Evolutionary conservation across 1,140 invertebrate genomes (phyloP), one percentile per base, ranked within the genome.

Genomic region (Tachypleus tridentatus): DNA sequence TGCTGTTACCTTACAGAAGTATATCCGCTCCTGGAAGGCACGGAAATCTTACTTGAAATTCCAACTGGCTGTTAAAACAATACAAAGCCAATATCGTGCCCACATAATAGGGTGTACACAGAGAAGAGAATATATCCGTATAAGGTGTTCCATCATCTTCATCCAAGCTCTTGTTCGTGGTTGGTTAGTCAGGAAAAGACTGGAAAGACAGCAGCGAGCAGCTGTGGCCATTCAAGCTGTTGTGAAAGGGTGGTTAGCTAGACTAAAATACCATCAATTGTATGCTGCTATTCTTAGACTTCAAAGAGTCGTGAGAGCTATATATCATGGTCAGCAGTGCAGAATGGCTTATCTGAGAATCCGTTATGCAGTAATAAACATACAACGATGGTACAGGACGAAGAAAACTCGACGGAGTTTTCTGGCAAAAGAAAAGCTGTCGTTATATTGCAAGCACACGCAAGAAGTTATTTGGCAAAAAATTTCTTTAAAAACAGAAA

Each of bases 371-470:
- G 29, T 59, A 4, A 57, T 60, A 29, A 4, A 52, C 5, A 47
- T 64, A 11, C 57, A 64, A 56, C 47, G 57, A 52, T 11, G 51
- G 6, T 51, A 52, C 50, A 7, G 53, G 47, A 48, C 52, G 8
- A 10, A 52, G 3, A 48, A 11, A 10, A 47, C 57, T 48, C 49
- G 61, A 49, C 3, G 60, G 7, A 9, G 63, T n/a, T 69, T 61
- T 51, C 9, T 51, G 9, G 49, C 51, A 4, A 57, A 11, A 66
- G 62, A 54, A 10, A 60, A 29, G 67, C 70, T 50, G 67, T 63
- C 4, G 67, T 71, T 49, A 49, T 9, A 11, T 67, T 75, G 51
- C 74, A 75, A 51, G 56, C 61, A 49, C 50, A 8, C 53, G 64
- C 49, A n/a, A 64, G 58, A 59, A 51, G 60, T n/a, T 56, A 63